phyloP scores from a whole-genome alignment of 2,113 vertebrate genomes.

The Gallinago paraguaiae region DNA sequence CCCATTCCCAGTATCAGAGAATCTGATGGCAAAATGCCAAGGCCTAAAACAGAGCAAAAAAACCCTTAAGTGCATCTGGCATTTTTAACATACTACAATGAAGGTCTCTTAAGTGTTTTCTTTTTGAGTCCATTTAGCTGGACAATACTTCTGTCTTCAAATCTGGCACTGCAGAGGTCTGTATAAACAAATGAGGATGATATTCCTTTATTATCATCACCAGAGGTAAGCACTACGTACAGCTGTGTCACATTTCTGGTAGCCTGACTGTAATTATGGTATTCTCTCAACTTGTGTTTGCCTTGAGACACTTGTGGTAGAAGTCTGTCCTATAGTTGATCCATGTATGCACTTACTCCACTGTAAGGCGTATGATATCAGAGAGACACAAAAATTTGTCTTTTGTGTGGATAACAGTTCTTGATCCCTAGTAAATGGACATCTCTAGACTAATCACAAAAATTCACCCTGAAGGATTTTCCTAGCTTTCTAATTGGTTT shows the following conservation, averaged over 20 bases:
- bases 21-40: neutral
- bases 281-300: neutral
- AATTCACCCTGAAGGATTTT: neutral
- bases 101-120: neutral
- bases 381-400: neutral
- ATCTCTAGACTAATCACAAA: neutral
- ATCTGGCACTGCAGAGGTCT: neutral
- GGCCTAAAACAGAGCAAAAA: neutral
- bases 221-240: neutral
- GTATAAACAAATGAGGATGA: neutral
- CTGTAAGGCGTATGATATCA: fast-evolving
- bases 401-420: neutral
- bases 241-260: neutral
- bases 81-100: neutral
- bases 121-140: neutral
- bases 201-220: neutral
- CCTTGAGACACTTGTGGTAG: neutral
- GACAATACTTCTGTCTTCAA: neutral
- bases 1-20: neutral
- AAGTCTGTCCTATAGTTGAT: neutral
- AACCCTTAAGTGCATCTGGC: neutral
- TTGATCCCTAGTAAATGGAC: fast-evolving
- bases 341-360: fast-evolving
- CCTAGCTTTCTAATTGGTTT: neutral
- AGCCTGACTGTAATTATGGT: neutral